Evolutionary conservation across 2,113 vertebrate species (phyloP), one percentile per base, ranked within the genome.

Genomic region (Echinops telfairi): DNA sequence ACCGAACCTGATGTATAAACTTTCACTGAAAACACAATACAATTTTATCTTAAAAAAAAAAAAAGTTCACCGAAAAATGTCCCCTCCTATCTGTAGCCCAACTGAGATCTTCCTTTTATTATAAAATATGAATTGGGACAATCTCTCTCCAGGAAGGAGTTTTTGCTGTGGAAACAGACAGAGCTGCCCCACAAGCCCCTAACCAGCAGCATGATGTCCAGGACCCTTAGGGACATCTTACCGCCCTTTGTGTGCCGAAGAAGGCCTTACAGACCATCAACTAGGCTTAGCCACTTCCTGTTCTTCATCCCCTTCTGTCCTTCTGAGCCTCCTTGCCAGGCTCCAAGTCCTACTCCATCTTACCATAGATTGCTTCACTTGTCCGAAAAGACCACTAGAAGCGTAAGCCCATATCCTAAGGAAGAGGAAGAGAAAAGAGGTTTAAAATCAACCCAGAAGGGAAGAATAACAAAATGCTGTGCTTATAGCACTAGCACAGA

Each of bases 361-460:
- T 29, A 47, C 64, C 73, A 70, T 33, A 31, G 14, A 73, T 38
- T 47, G 0, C 6, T 25, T 53, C 17, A 6, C 7, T 36, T 62
- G 91, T 57, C 58, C 58, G 60, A 3, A 90, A 76, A 31, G 2
- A 70, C 14, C 15, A 29, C 76, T 25, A 62, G 47, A 53, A 53
- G 2, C 47, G 9, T 53, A 53, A 53, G 47, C 10, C 47, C 47
- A 53, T 14, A 53, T 53, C 47, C 47, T 53, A 53, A 53, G 47
- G 47, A 25, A 62, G 27, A 15, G 31, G 78, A 53, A 70, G 82
- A 60, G 29, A 47, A 86, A 83, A 40, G 40, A 22, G 10, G 43
- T 38, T 57, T 33, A 64, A 83, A 83, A 77, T 87, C 60, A 60
- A 33, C 83, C 23, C 25, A 90, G n/a, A 93, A 31, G 23, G 78